Percentiles rank a stretch among this genome's conserved stretches.
These are phyloP conservation scores for Macaria liturata DNA, from an alignment of 2,888 invertebrate species.

Conservation along the genomic window DNA sequence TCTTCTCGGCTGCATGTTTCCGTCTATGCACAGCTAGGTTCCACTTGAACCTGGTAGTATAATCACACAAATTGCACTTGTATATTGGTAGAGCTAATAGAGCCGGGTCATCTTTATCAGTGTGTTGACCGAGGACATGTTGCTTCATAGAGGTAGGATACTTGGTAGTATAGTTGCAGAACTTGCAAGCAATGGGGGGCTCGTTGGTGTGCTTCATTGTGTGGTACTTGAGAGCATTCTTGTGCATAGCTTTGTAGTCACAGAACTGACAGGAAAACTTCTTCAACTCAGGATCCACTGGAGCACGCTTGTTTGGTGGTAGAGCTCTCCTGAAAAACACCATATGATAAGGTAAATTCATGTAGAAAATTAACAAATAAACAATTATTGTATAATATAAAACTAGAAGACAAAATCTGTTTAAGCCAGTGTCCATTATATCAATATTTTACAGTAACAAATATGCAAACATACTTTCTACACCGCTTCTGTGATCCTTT, in stretches of 20 bases:
- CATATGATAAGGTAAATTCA: too few relatives aligned
- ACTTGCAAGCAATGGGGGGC: constrained; percentile 45
- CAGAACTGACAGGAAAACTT: constrained; percentile 47
- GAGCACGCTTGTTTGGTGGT: background rate
- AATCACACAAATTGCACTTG: constrained; percentile 37
- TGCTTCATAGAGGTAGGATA: constrained; percentile 51
- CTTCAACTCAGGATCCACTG: background rate
- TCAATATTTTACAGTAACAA: too few relatives aligned
- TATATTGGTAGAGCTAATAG: constrained; percentile 2
- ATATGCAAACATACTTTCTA: too few relatives aligned
- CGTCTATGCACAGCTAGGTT: constrained; percentile 46
- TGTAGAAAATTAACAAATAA: too few relatives aligned
- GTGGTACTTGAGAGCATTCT: constrained; percentile 54
- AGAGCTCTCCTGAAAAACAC: background rate
- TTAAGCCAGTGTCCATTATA: too few relatives aligned
- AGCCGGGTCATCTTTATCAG: constrained; percentile 30
- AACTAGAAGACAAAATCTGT: too few relatives aligned
- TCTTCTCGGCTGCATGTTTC: constrained; percentile 38
- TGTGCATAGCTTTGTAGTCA: constrained; percentile 53
- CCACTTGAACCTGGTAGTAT: constrained; percentile 40
- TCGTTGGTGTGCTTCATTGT: constrained; percentile 44
- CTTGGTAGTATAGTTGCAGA: constrained; percentile 55
- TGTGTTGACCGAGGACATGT: constrained; percentile 53
- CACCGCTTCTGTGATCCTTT: too few relatives aligned
- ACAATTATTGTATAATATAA: background rate